A percentile compares a stretch with the other conserved stretches of the same genome.
Conservation (phyloP, 2,113 vertebrate species). For the Stomatorhinus ivindoensis region DNA sequence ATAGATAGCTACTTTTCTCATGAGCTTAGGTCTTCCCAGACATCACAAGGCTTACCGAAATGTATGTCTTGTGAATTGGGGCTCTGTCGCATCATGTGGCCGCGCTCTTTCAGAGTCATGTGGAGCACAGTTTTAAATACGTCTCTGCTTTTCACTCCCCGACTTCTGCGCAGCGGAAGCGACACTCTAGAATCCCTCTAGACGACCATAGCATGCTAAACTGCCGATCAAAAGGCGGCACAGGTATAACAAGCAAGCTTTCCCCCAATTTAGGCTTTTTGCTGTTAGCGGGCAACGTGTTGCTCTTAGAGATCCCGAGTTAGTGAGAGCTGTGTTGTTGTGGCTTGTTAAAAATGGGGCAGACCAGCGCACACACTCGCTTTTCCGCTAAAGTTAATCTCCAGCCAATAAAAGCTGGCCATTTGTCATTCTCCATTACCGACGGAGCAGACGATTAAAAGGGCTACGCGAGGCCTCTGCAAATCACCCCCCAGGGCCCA, state of each 20-base stretch:
- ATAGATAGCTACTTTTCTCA: not conserved
- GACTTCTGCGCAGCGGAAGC: not conserved
- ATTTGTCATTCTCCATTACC: conserved; percentile 29
- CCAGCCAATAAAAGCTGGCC: conserved; percentile 30
- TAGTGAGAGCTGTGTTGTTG: not conserved
- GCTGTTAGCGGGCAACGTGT: not conserved
- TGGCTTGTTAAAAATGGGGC: not conserved
- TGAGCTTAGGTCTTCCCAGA: not conserved
- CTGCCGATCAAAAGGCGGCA: not conserved
- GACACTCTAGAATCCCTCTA: not conserved
- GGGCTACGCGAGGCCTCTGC: conserved; percentile 24
- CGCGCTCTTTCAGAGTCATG: not conserved
- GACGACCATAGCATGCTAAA: not conserved
- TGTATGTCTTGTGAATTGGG: not conserved
- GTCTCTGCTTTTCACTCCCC: not conserved
- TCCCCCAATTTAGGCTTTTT: not conserved
- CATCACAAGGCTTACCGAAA: not conserved
- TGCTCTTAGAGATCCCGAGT: not conserved
- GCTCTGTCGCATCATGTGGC: not conserved
- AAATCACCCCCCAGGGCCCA: conserved; percentile 24
- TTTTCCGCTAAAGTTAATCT: conserved; percentile 27
- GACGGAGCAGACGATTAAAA: not conserved
- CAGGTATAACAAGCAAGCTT: not conserved
- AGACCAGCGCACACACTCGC: not conserved
- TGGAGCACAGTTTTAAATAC: not conserved